Evolutionary conservation across 2,888 invertebrate genomes (phyloP).

Genomic region (Torymus aiolomorphi): DNA sequence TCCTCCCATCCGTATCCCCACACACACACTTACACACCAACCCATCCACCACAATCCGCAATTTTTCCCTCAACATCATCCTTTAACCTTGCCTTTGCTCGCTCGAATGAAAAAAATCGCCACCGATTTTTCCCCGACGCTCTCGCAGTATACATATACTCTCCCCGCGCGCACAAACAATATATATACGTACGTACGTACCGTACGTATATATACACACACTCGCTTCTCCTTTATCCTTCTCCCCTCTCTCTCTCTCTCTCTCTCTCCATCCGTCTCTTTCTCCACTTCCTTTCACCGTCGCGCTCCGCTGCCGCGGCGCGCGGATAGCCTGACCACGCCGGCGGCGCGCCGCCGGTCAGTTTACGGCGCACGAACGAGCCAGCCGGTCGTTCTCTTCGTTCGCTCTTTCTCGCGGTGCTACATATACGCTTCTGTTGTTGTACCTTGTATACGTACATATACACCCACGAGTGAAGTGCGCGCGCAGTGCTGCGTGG

Average conservation of each 20-base stretch:
- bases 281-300: slow-evolving; percentile 52
- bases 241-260: slow-evolving; percentile 13
- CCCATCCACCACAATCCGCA: too few species aligned
- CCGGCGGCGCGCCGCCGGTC: slow-evolving; percentile 35
- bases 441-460: not conserved
- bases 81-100: too few species aligned
- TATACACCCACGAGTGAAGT: too few species aligned
- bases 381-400: slow-evolving; percentile 24
- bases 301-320: slow-evolving; percentile 4
- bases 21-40: too few species aligned
- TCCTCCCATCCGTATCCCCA: too few species aligned
- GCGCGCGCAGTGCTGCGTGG: too few species aligned
- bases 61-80: too few species aligned
- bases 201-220: not conserved
- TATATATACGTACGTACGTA: too few species aligned
- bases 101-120: too few species aligned
- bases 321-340: slow-evolving; percentile 23
- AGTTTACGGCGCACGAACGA: slow-evolving; percentile 37
- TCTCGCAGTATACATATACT: too few species aligned
- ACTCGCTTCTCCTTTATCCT: slow-evolving; percentile 11
- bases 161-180: too few species aligned
- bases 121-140: too few species aligned
- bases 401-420: not conserved
- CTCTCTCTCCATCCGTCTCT: slow-evolving; percentile 27
- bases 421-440: not conserved